Base-by-base conservation (phyloP, 2,113 vertebrate species). In the Menura novaehollandiae region DNA sequence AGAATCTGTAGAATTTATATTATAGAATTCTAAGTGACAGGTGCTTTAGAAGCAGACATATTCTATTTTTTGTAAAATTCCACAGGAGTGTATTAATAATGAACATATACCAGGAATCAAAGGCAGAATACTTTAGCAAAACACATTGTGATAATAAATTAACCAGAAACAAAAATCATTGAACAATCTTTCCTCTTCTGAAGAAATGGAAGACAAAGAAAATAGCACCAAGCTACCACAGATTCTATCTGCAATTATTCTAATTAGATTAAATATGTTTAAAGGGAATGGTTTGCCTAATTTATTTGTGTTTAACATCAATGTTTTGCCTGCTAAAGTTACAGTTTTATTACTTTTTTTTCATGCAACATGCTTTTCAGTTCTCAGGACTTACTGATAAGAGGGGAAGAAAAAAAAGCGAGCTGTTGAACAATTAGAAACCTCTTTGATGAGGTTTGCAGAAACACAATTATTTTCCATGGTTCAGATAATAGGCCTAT, bases 21-120 rank as follows among this genome's bases (percentile, higher is more conserved):
- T 85, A 77, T 15, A 85, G 87, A 91, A 93, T 95, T 92, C 49
- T 59, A 95, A 94, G 83, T 93, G 96, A 96, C 73, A 95, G 68
- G 78, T 85, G 68, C 87, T 91, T 72, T 37, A 46, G 32, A 92
- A 89, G 87, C 55, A 93, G 43, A 49, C 22, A 55, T 66, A 35
- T 71, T 85, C 17, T 71, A 87, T 78, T 79, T 76, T 75, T 89
- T 85, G 27, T 56, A 87, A 91, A 77, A 88, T 90, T 88, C 66
- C 55, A 28, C 47, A 88, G 69, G 60, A 62, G 33, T 9, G 52
- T 95, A 93, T 64, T 86, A 97, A 89, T 64, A 75, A 87, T 85
- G 81, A 74, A 86, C 21, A 41, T 24, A 64, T 30, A 87, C 18
- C 39, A 92, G 43, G 52, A 91, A 58, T 41, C 58, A 94, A 92